Evolutionary conservation across 2,113 vertebrate genomes (phyloP).

Genomic region (Mungos mungo): DNA sequence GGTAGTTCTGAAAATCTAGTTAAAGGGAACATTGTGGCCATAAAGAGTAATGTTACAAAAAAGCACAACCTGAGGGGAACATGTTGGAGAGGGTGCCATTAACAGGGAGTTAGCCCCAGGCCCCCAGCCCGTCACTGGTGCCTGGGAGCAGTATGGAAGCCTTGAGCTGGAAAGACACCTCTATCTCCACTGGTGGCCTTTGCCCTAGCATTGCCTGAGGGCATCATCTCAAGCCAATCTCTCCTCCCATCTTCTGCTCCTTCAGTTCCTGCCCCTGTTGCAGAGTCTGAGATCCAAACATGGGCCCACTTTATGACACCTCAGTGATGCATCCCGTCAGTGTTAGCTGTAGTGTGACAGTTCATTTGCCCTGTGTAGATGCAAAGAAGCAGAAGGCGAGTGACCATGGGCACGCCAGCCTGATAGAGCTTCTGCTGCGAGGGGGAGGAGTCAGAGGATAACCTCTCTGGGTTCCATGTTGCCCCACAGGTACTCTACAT

Average conservation of each 20-base stretch:
- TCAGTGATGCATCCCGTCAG: rapidly evolving
- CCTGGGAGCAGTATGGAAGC: not conserved
- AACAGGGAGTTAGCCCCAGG: not conserved
- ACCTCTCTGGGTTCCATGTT: not conserved
- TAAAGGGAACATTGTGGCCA: not conserved
- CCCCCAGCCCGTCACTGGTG: too few relatives aligned
- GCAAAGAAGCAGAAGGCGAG: not conserved
- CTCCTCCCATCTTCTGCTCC: not conserved
- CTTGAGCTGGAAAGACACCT: not conserved
- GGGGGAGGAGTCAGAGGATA: not conserved
- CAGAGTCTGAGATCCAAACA: not conserved
- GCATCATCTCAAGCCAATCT: not conserved
- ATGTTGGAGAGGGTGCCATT: not conserved
- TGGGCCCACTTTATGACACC: not conserved
- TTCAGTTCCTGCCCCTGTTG: not conserved
- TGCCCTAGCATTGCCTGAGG: too few relatives aligned
- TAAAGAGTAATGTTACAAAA: not conserved
- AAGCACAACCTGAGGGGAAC: not conserved
- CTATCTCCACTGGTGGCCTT: not conserved
- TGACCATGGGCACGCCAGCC: not conserved
- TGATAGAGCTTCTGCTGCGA: not conserved
- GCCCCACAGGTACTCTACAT: not conserved
- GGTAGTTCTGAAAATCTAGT: not conserved
- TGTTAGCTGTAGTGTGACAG: not conserved
- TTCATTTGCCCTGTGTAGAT: not conserved